Base-by-base conservation (phyloP, 2,888 invertebrate species). In the Amblyteles armatorius region DNA sequence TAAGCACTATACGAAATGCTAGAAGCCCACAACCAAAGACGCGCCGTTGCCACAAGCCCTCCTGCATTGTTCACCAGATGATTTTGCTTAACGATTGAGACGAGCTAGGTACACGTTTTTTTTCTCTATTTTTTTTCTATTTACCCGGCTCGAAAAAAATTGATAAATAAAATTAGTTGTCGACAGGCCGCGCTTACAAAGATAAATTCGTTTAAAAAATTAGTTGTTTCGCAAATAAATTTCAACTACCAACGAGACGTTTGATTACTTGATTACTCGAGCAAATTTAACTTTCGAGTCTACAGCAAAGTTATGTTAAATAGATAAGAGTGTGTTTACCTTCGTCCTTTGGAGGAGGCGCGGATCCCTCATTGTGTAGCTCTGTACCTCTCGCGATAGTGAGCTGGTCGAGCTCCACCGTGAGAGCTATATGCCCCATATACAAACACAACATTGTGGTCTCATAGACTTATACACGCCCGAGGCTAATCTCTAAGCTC, bases 401-500 rank as follows among this genome's bases (percentile, higher is more conserved):
- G 95, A 95, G 94, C 95, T 95, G 94, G 95, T 94, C 86, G 95
- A 95, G 94, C 95, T 95, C 95, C 95, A 95, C 94, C 95, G 95
- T 94, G 95, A 95, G 94, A 95, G 94, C 95, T 95, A 94, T 91
- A 93, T 40, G 67, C 94, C 93, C 94, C 94, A 94, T 92, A 92
- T 91, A 93, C 92, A 95, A 95, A 95, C 94, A 94, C 93, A 94
- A 94, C 88, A 93, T 94, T 90, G 87, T 90, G 86, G 90, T 92
- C 92, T 92, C 92, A 92, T 90, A 92, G 89, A 92, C 89, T 90
- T 86, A 86, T 88, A 88, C 65, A 85, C 68, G 68, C 80, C 69
- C 83, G 81, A 82, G 80, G 71, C 78, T 78, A 85, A 79, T 83
- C 55, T 55, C 40, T 55, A 57, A 74, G 19, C 57, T 79, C 82